Percentiles rank a stretch among this genome's conserved stretches.
Conservation (phyloP, 2,797 vertebrate genomes). For the Chromis chromis region DNA sequence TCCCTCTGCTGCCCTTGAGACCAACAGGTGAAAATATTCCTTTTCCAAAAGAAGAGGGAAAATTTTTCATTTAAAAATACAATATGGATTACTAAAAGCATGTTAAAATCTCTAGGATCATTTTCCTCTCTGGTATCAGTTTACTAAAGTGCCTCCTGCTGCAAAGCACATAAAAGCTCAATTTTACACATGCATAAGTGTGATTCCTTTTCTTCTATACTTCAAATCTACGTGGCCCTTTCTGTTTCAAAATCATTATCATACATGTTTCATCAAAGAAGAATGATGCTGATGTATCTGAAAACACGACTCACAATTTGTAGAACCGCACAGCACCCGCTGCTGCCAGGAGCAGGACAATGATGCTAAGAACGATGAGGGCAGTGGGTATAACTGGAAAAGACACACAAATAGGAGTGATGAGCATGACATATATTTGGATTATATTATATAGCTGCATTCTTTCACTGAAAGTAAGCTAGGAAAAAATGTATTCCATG, state of each 20-base stretch:
- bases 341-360: slow-evolving; percentile 55
- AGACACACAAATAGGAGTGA: background rate
- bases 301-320: slow-evolving; percentile 71
- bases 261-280: background rate
- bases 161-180: too few relatives aligned
- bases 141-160: too few relatives aligned
- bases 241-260: background rate
- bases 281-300: background rate
- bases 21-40: slow-evolving; percentile 47
- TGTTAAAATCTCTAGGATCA: background rate
- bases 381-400: slow-evolving; percentile 52
- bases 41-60: slow-evolving; percentile 9
- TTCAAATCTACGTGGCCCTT: background rate
- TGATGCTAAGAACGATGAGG: slow-evolving; percentile 46
- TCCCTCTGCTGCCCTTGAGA: slow-evolving; percentile 46
- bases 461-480: too few relatives aligned
- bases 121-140: too few relatives aligned
- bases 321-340: slow-evolving; percentile 59
- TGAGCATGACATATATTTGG: background rate
- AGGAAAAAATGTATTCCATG: background rate
- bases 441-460: too few relatives aligned
- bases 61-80: background rate
- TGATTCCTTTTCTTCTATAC: background rate
- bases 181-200: background rate
- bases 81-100: background rate